These are phyloP conservation scores for Phyllotis vaccarum DNA, from an alignment of 2,797 vertebrate genomes.

Conservation along the genomic window DNA sequence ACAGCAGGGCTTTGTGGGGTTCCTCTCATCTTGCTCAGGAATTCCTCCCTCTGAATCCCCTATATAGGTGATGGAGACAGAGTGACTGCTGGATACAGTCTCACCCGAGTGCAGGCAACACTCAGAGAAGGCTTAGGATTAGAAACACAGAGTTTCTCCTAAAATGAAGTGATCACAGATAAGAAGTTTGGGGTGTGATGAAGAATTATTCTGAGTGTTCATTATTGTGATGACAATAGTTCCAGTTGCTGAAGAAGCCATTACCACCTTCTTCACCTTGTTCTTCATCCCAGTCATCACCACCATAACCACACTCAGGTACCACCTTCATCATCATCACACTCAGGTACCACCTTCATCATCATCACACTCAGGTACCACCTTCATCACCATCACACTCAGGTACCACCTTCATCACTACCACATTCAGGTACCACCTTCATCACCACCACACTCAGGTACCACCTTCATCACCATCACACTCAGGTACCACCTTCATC, in stretches of 20 bases:
- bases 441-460: background rate
- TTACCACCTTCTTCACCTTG: background rate
- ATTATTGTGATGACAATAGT: background rate
- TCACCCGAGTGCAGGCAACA: background rate
- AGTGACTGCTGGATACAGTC: background rate
- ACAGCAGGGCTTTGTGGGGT: no score
- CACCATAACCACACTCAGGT: background rate
- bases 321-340: background rate
- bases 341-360: background rate
- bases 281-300: background rate
- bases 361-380: background rate
- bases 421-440: background rate
- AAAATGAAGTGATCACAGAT: background rate
- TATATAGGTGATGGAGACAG: background rate
- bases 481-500: background rate
- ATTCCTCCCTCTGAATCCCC: background rate
- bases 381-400: background rate
- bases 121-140: background rate
- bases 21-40: background rate
- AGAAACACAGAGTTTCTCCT: slow-evolving; percentile 23
- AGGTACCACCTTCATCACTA: background rate
- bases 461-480: background rate
- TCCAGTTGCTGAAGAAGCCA: background rate
- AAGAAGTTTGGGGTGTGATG: background rate
- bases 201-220: background rate